Percentiles rank a stretch among this genome's conserved stretches.
Evolutionary conservation across 2,888 invertebrate genomes (phyloP).

Genomic region (Labia minor): DNA sequence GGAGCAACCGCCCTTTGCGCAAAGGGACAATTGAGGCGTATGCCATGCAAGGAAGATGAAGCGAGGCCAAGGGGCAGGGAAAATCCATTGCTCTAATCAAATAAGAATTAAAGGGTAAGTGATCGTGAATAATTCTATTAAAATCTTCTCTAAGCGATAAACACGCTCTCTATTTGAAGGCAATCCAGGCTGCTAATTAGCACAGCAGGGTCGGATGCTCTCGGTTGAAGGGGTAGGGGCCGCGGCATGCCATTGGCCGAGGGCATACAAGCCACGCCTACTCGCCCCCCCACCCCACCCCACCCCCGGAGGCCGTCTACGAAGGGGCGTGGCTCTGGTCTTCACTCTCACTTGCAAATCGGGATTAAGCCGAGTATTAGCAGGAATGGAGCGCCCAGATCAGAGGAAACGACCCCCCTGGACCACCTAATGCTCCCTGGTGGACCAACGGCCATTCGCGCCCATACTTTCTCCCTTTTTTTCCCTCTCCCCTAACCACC

Average conservation of each 20-base stretch:
- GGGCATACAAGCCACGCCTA: neutral
- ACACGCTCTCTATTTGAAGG: neutral
- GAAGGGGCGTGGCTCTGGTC: neutral
- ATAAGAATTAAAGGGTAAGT: neutral
- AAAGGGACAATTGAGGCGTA: no score
- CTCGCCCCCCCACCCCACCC: no score
- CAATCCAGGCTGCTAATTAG: neutral
- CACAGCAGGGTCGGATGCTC: neutral
- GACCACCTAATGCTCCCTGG: no score
- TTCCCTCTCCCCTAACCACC: no score
- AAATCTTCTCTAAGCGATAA: neutral
- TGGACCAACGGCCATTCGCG: no score
- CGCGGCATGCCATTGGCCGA: neutral
- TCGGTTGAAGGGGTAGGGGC: neutral
- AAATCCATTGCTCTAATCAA: neutral
- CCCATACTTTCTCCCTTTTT: no score
- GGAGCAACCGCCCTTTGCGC: no score
- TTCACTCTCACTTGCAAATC: neutral
- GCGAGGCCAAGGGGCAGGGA: no score
- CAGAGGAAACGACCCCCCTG: no score
- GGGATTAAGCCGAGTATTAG: neutral
- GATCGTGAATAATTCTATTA: neutral
- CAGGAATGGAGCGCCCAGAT: neutral
- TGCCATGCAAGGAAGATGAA: no score
- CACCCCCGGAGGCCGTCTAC: neutral